phyloP scores from a whole-genome alignment of 2,888 invertebrate genomes.

The Drosophila formosana region DNA sequence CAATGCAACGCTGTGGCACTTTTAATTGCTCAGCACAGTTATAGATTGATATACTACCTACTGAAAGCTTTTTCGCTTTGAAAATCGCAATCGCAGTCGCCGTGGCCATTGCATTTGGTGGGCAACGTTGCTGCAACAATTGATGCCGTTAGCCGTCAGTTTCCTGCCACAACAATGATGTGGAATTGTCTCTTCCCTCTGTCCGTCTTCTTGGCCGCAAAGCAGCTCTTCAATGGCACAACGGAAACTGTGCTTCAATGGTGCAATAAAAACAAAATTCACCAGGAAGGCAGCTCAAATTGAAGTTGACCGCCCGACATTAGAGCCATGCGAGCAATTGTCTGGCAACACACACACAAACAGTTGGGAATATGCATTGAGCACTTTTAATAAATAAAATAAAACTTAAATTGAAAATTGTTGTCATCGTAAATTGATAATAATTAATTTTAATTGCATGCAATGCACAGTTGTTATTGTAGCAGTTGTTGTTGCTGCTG shows the following conservation, averaged over 20 bases:
- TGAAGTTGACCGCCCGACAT: slow-evolving; percentile 64
- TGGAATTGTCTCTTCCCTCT: slow-evolving; percentile 15
- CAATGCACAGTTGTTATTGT: slow-evolving; percentile 34
- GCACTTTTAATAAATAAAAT: slow-evolving; percentile 69
- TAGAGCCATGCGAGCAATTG: slow-evolving; percentile 48
- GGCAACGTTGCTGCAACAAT: slow-evolving; percentile 46
- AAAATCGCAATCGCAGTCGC: slow-evolving; percentile 25
- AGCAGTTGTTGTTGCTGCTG: slow-evolving; percentile 5
- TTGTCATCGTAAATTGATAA: slow-evolving; percentile 77
- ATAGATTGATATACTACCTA: slow-evolving; percentile 28
- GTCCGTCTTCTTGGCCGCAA: slow-evolving; percentile 25
- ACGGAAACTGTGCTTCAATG: slow-evolving; percentile 49
- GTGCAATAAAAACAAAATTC: slow-evolving; percentile 50
- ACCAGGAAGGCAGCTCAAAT: slow-evolving; percentile 63
- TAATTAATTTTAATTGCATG: slow-evolving; percentile 79
- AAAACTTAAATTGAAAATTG: slow-evolving; percentile 76
- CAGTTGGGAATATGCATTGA: slow-evolving; percentile 30
- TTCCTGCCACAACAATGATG: slow-evolving; percentile 65
- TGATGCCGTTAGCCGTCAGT: slow-evolving; percentile 41
- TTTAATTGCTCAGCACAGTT: slow-evolving; percentile 74
- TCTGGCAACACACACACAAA: slow-evolving; percentile 26
- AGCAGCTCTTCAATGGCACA: slow-evolving; percentile 37
- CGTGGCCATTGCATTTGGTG: slow-evolving; percentile 18
- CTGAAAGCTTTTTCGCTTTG: slow-evolving; percentile 24
- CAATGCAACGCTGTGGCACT: slow-evolving; percentile 64